phyloP scores from a whole-genome alignment of 1,140 invertebrate genomes.

The Neodiprion lecontei region DNA sequence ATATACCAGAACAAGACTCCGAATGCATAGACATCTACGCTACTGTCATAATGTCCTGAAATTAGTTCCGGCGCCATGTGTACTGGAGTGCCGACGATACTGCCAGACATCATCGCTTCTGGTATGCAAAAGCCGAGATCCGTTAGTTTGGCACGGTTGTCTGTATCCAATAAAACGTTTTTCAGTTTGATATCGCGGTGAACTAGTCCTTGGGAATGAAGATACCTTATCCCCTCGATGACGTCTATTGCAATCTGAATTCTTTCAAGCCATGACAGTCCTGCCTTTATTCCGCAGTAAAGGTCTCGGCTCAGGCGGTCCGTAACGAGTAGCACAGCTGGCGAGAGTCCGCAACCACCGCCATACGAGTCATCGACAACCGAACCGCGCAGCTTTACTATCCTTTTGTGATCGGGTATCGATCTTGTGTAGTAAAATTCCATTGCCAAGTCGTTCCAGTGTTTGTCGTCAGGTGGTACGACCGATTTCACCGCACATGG shows the following conservation, averaged over 20 bases:
- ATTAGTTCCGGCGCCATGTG: slow-evolving; percentile 93
- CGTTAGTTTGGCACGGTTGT: slow-evolving; percentile 82
- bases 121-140: slow-evolving; percentile 93
- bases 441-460: slow-evolving; percentile 92
- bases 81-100: slow-evolving; percentile 86
- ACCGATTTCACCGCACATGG: slow-evolving; percentile 91
- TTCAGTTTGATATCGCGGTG: slow-evolving; percentile 92
- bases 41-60: slow-evolving; percentile 81
- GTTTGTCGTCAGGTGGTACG: slow-evolving; percentile 87
- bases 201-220: slow-evolving; percentile 87
- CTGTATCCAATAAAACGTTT: slow-evolving; percentile 82
- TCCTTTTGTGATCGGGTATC: slow-evolving; percentile 83
- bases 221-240: slow-evolving; percentile 83
- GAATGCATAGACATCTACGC: slow-evolving; percentile 91
- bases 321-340: slow-evolving; percentile 84
- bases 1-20: slow-evolving; percentile 93
- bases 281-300: slow-evolving; percentile 78
- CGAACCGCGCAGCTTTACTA: slow-evolving; percentile 82
- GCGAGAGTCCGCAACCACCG: slow-evolving; percentile 65
- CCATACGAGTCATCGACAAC: slow-evolving; percentile 84
- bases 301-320: slow-evolving; percentile 78
- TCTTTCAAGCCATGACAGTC: slow-evolving; percentile 72
- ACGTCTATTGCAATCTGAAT: slow-evolving; percentile 85
- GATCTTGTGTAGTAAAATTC: slow-evolving; percentile 90
- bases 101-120: slow-evolving; percentile 89